Evolutionary conservation across 2,888 invertebrate genomes (phyloP), one percentile per base, ranked within the genome.

Genomic region (Heliconius cydno): DNA sequence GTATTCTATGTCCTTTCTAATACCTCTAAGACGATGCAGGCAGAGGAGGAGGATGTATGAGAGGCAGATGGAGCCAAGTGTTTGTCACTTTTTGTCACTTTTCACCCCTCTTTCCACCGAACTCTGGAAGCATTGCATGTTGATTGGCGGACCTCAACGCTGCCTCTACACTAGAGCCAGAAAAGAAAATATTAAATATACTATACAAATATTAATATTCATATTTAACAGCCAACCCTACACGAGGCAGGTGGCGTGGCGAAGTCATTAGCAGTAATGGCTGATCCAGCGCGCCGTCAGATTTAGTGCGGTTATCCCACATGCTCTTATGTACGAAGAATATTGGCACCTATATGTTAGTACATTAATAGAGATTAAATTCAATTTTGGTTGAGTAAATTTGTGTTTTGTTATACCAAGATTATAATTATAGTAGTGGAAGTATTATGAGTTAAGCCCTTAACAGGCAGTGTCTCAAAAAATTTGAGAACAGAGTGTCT

Each of bases 241-340:
- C 2, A 81, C 83, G 87, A 87, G 83, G 90, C 90, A 92, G 91
- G 92, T 89, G 90, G 90, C 93, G 91, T 93, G 88, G 88, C 94
- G 94, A 94, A 94, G 94, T 94, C 94, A 94, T 94, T 94, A 94
- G 94, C 91, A 94, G 94, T 94, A 94, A 94, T 94, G 94, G 94
- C 90, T 93, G 94, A 94, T 94, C 92, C 94, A 91, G 89, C 89
- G 87, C 86, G 88, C 86, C 88, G 88, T 83, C 92, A 90, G 92
- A 90, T 90, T 92, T 91, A 90, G 89, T 91, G 91, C 88, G 90
- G 90, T 89, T 89, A 87, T 88, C 87, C 88, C 87, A 87, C 84
- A 83, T 82, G 82, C 84, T 80, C 79, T 79, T 83, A 80, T 75
- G 75, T 75, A 75, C 22, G 75, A 84, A 84, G 84, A 85, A 83